phyloP scores from a whole-genome alignment of 2,888 invertebrate genomes.

The Synergus gifuensis region DNA sequence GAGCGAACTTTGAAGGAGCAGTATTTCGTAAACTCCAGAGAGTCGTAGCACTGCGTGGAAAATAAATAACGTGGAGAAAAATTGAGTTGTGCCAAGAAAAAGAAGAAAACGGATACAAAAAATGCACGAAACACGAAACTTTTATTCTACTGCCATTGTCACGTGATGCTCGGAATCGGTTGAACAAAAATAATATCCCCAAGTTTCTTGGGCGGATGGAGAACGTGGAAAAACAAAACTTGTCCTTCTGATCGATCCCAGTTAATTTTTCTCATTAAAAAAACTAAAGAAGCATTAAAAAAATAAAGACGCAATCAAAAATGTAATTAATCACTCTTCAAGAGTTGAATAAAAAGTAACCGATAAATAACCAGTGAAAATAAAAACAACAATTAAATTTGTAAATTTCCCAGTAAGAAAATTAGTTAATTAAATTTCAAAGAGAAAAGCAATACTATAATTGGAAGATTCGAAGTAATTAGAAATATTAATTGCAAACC shows the following conservation, averaged over 20 bases:
- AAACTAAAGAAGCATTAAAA: background rate
- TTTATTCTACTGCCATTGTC: conserved; percentile 35
- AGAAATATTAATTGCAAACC: background rate
- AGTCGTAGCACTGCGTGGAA: conserved; percentile 27
- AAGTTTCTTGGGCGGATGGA: background rate
- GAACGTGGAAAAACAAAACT: background rate
- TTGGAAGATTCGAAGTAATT: conserved; percentile 49
- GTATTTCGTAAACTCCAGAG: conserved; percentile 40
- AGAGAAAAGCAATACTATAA: conserved; percentile 50
- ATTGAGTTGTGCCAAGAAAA: conserved; percentile 34
- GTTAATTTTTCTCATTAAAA: conserved; percentile 2
- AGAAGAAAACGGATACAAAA: conserved; percentile 13
- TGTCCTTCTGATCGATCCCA: background rate
- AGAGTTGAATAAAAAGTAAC: background rate
- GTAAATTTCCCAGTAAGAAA: conserved; percentile 44
- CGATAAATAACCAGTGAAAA: conserved; percentile 21
- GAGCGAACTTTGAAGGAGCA: conserved; percentile 39
- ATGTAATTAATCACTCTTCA: conserved; percentile 22
- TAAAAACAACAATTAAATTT: conserved; percentile 3
- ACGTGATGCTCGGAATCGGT: conserved; percentile 13
- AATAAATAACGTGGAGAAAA: conserved; percentile 40
- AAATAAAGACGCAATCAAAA: background rate
- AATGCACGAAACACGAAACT: conserved; percentile 6
- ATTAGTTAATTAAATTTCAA: conserved; percentile 27
- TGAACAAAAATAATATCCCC: conserved; percentile 27